Evolutionary conservation across 1,140 invertebrate genomes (phyloP), one percentile per base, ranked within the genome.

Genomic region (Zaprionus taronus): DNA sequence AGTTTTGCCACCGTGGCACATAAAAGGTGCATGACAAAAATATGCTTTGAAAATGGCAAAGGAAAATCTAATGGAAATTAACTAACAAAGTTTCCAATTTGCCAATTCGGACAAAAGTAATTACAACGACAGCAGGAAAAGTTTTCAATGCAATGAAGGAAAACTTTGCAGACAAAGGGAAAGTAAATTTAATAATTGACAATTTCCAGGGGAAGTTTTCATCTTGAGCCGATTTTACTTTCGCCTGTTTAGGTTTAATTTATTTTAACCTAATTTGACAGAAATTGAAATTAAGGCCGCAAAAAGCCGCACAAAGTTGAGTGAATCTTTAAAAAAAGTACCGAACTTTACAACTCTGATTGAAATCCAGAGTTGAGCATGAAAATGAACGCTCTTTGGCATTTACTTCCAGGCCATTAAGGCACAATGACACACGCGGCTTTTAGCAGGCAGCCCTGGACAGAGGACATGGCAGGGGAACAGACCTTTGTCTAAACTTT

Each of bases 331-430:
- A 55, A 75, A 71, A 56, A 26, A 36, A 60, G 12, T 1, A 2
- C 9, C 12, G 49, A 70, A 75, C 61, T 78, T 78, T 78, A 55
- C 38, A 74, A 65, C 60, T 65, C 74, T 69, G 64, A 70, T 78
- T 75, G 65, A 75, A 75, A 78, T 53, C 64, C 31, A 47, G 64
- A 68, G 55, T 60, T 64, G 41, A 58, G 64, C 71, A 73, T 47
- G 6, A 68, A 57, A 73, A 68, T 60, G 58, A 65, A 73, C 57
- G 72, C 58, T 31, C 22, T 38, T 22, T 77, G 75, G 64, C 71
- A 74, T 77, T 78, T 61, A 69, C 72, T 78, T 78, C 65, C 76
- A 78, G 72, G 65, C 76, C 76, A 78, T 78, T 74, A 74, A 77
- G 60, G 53, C 71, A 69, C 72, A 78, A 75, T 75, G 76, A 74